These are phyloP conservation scores for Aphidius gifuensis DNA, from an alignment of 1,140 invertebrate species.

Conservation along the genomic window DNA sequence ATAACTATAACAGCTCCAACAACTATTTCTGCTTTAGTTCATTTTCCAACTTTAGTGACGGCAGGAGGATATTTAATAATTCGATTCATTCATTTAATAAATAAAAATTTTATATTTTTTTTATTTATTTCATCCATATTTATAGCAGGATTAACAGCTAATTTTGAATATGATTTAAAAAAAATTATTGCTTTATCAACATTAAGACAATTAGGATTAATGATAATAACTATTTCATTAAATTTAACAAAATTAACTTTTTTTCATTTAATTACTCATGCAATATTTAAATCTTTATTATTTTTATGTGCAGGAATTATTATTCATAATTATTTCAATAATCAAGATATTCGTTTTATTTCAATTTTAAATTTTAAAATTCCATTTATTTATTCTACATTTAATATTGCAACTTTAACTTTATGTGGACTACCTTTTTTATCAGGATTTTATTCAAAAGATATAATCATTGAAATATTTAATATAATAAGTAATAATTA, in stretches of 20 bases:
- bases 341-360: constrained; percentile 64
- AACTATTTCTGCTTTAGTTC: constrained; percentile 68
- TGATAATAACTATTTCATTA: constrained; percentile 60
- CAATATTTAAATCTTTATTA: constrained; percentile 65
- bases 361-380: constrained; percentile 45
- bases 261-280: constrained; percentile 64
- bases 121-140: constrained; percentile 56
- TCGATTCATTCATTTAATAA: constrained; percentile 55
- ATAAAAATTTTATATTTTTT: constrained; percentile 47
- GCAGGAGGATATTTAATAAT: constrained; percentile 70
- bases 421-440: constrained; percentile 61
- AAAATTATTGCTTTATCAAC: constrained; percentile 73
- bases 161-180: constrained; percentile 66
- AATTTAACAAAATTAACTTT: constrained; percentile 54
- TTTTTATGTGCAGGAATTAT: constrained; percentile 61
- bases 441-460: too few relatives aligned
- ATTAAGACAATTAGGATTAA: constrained; percentile 66
- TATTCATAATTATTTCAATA: constrained; percentile 61
- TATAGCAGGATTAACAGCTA: constrained; percentile 59
- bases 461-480: constrained; percentile 61
- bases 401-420: constrained; percentile 56
- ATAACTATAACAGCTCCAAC: constrained; percentile 68
- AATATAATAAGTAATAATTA: constrained; percentile 54
- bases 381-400: constrained; percentile 51
- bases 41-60: constrained; percentile 73